Conservation (phyloP, 1,140 invertebrate genomes). For the Lycorma delicatula region DNA sequence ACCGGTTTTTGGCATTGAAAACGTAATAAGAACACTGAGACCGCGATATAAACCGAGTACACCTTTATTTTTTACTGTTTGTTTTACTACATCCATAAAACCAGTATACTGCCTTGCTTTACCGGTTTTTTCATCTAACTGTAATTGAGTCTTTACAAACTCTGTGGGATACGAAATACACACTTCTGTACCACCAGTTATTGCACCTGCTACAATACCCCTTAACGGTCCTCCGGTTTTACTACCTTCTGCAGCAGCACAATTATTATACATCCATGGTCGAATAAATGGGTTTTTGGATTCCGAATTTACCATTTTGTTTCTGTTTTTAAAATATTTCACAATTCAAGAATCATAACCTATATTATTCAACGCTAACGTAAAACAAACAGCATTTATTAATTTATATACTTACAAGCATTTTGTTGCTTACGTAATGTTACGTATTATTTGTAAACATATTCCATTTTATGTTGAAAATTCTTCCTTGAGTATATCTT, state of each 20-base stretch:
- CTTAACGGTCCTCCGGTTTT: conserved; percentile 15
- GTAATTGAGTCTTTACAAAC: conserved; percentile 98
- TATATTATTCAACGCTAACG: no score
- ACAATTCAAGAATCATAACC: no score
- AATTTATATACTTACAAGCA: no score
- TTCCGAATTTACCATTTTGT: no score
- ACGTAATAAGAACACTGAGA: conserved; percentile 88
- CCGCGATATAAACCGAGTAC: conserved; percentile 91
- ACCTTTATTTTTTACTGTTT: conserved; percentile 82
- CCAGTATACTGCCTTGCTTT: conserved; percentile 66
- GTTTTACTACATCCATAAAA: conserved; percentile 86
- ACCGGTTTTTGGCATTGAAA: conserved; percentile 95
- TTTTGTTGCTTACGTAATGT: no score
- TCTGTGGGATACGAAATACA: conserved; percentile 99
- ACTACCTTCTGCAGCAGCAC: conserved; percentile 56
- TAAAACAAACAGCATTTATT: no score
- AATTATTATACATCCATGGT: conserved; percentile 60
- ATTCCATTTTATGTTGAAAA: no score
- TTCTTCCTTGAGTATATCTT: no score
- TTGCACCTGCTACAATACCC: conserved; percentile 44
- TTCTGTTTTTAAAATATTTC: no score
- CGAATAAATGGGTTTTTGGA: conserved; percentile 28
- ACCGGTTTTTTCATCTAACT: conserved; percentile 83
- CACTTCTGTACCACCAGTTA: conserved; percentile 94
- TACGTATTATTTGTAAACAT: no score